Evolutionary conservation across 2,888 invertebrate species (phyloP), one percentile per base, ranked within the genome.

Genomic region (Cybosia mesomella): DNA sequence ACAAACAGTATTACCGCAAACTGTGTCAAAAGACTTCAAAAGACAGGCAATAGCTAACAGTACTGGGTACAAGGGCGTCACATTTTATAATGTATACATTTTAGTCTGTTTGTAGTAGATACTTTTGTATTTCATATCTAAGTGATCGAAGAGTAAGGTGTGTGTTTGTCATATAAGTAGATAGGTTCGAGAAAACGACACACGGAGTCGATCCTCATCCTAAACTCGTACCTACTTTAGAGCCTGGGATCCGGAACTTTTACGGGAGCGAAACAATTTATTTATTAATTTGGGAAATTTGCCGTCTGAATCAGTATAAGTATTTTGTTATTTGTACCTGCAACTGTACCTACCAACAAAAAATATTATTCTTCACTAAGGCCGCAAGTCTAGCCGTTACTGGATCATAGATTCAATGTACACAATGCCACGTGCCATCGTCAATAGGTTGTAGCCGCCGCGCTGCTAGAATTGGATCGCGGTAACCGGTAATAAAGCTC

Each of bases 1-100:
- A 63, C 67, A 81, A 84, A 83, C 83, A 77, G 69, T 53, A 72
- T 83, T 81, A 83, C 64, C 58, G 32, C 24, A 8, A 59, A 70
- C 64, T 64, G 64, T 67, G 65, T 67, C 79, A 74, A 79, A 81
- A 77, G 74, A 75, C 73, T 74, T 71, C 67, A 66, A 57, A 60
- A 66, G 71, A 64, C 57, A 65, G 68, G 65, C 80, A 58, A 77
- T 72, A 69, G 66, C 58, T 49, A 49, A 59, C 10, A 22, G 58
- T 21, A 18, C 22, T 10, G 11, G 39, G 24, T 43, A 57, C 7
- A 9, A 24, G 49, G 36, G 24, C 15, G 13, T 9, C 34, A 34
- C 39, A 22, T 9, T 36, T 54, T 4, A 64, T 39, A 24, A n/a
- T 22, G 43, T 39, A 22, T 58, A 11, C 58, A 32, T 18, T 58